These are phyloP conservation scores for Lycodopsis pacificus DNA, from an alignment of 2,797 vertebrate species.

Conservation along the genomic window DNA sequence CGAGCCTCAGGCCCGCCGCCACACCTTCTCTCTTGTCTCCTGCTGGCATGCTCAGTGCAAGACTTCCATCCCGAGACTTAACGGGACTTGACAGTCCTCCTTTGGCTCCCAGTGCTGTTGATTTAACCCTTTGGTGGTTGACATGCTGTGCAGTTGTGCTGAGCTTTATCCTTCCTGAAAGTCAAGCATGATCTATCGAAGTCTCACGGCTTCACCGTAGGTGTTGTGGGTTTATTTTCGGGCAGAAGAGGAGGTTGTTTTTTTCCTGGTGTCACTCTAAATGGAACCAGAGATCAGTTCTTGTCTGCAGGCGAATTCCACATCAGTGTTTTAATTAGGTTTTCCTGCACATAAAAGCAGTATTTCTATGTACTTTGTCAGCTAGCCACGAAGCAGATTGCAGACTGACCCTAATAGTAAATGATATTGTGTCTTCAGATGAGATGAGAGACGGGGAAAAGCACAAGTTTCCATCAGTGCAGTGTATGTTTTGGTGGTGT, in stretches of 20 bases:
- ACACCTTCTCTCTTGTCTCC: conserved; percentile 30
- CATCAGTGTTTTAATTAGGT: neutral
- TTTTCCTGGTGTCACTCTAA: neutral
- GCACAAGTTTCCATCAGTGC: neutral
- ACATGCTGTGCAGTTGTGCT: neutral
- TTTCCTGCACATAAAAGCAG: conserved; percentile 4
- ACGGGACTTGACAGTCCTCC: conserved; percentile 43
- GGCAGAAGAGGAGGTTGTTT: neutral
- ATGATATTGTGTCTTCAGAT: neutral
- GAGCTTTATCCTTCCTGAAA: neutral
- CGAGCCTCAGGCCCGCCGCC: conserved; percentile 28
- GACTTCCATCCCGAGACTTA: conserved; percentile 8
- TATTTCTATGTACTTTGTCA: neutral
- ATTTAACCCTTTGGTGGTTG: conserved; percentile 44
- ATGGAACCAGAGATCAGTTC: neutral
- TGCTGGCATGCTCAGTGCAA: conserved; percentile 7
- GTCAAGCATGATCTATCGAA: no score
- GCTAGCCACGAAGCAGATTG: neutral
- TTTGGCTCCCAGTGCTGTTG: conserved; percentile 39
- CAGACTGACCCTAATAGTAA: neutral
- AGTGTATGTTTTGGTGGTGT: neutral
- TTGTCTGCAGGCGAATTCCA: neutral
- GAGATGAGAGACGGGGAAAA: neutral
- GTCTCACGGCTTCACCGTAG: neutral
- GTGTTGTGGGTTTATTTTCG: neutral